Base-by-base conservation (phyloP, 2,113 vertebrate species). In the Mormyrus iriodes region DNA sequence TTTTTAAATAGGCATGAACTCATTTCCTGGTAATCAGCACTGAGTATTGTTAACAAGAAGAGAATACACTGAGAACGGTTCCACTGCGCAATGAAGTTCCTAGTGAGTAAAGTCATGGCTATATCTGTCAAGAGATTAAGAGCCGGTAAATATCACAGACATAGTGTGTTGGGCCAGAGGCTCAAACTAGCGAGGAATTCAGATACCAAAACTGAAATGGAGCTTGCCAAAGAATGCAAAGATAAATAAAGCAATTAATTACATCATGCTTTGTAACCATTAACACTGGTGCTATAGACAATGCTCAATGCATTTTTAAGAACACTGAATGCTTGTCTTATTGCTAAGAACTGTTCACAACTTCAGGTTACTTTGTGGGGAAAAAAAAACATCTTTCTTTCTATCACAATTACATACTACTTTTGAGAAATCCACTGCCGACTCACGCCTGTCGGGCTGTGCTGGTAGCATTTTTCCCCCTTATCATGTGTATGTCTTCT, bases 401-500 rank as follows among this genome's bases (percentile, higher is more conserved):
- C 73, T 35, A 42, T 35, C 19, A 42, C 35, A 19, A 79, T 79
- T 79, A 17, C 17, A 79, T 0, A 17, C 31, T 79, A 10, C 35
- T 79, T 79, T 42, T 79, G 35, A 42, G 73, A 79, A 79, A 79
- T 42, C 91, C 90, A 90, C 94, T 88, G 92, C 8, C 9, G 24
- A 10, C 1, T 65, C 58, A 3, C 9, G 58, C 10, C n/a, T 4
- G 61, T 10, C 10, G n/a, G 31, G 61, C 3, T 13, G n/a, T 31
- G 10, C 92, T 91, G 82, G 19, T 46, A n/a, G 7, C 24, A 46
- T 48, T 48, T 27, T 48, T 8, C 82, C 19, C 76, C 82, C 97
- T 97, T 97, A 98, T 98, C 97, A 97, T 95, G 94, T 95, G 93
- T 95, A 96, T 97, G 97, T 97, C 96, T 98, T 96, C 94, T 97